These are phyloP conservation scores for Wasmannia auropunctata DNA, from an alignment of 1,140 invertebrate species.

Conservation along the genomic window DNA sequence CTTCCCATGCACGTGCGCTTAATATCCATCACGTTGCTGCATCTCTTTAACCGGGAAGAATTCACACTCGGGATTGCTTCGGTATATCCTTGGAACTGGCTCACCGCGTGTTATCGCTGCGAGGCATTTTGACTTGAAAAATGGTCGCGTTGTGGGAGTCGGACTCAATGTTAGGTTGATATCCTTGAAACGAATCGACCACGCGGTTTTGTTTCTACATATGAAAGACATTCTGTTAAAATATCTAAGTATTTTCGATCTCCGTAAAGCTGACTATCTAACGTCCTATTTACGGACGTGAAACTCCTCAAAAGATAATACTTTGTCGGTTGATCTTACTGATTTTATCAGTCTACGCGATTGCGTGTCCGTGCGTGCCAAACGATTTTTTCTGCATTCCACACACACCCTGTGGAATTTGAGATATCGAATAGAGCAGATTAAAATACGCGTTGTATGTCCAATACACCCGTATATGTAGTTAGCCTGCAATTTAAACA, in stretches of 20 bases:
- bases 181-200: constrained; percentile 31
- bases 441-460: background rate
- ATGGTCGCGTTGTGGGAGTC: constrained; percentile 6
- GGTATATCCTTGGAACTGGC: constrained; percentile 53
- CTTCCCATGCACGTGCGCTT: constrained; percentile 9
- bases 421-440: background rate
- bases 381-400: background rate
- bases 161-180: constrained; percentile 5
- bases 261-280: background rate
- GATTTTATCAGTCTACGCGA: background rate
- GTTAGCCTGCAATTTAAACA: background rate
- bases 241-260: background rate
- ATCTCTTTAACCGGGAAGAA: constrained; percentile 14
- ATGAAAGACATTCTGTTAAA: background rate
- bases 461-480: background rate
- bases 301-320: background rate
- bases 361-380: background rate
- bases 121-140: constrained; percentile 45
- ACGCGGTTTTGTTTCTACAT: background rate
- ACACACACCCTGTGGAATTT: background rate
- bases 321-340: background rate
- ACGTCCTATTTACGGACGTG: background rate
- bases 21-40: constrained; percentile 25
- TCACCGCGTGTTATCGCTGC: constrained; percentile 25
- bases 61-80: constrained; percentile 8